Evolutionary conservation across 2,888 invertebrate genomes (phyloP).

Genomic region (Argyresthia goedartella): DNA sequence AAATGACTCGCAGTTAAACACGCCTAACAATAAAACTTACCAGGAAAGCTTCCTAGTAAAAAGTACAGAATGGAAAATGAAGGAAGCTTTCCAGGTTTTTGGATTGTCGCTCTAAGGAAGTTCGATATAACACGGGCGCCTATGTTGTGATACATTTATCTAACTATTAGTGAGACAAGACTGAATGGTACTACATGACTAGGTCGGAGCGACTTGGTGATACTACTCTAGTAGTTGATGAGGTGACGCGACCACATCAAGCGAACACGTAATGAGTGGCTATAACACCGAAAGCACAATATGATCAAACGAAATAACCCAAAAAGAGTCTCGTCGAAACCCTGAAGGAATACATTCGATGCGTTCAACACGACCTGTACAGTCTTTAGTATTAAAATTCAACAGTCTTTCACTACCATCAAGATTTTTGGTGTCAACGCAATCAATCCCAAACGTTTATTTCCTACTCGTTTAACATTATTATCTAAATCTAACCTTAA

Average conservation of each 20-base stretch:
- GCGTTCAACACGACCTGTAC: constrained; percentile 30
- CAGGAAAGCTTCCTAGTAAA: constrained; percentile 58
- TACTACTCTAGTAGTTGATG: constrained; percentile 41
- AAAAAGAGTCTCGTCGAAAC: constrained; percentile 37
- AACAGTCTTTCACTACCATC: constrained; percentile 59
- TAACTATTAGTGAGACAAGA: constrained; percentile 17
- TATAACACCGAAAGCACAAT: constrained; percentile 66
- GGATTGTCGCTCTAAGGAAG: constrained; percentile 17
- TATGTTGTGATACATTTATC: constrained; percentile 70
- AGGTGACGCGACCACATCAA: constrained; percentile 49
- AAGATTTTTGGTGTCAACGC: constrained; percentile 48
- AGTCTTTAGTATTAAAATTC: constrained; percentile 20
- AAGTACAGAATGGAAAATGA: constrained; percentile 18
- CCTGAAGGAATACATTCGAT: constrained; percentile 50
- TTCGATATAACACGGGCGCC: constrained; percentile 57
- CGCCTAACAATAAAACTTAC: neutral
- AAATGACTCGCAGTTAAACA: neutral
- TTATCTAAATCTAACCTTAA: constrained; percentile 61
- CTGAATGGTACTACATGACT: constrained; percentile 37
- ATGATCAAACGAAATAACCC: constrained; percentile 50
- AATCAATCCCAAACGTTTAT: constrained; percentile 18
- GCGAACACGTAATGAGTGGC: constrained; percentile 50
- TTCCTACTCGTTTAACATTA: constrained; percentile 54
- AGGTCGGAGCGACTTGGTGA: constrained; percentile 44
- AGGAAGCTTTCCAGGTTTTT: constrained; percentile 59